phyloP scores from a whole-genome alignment of 2,113 vertebrate species.

The Paradoxurus hermaphroditus region DNA sequence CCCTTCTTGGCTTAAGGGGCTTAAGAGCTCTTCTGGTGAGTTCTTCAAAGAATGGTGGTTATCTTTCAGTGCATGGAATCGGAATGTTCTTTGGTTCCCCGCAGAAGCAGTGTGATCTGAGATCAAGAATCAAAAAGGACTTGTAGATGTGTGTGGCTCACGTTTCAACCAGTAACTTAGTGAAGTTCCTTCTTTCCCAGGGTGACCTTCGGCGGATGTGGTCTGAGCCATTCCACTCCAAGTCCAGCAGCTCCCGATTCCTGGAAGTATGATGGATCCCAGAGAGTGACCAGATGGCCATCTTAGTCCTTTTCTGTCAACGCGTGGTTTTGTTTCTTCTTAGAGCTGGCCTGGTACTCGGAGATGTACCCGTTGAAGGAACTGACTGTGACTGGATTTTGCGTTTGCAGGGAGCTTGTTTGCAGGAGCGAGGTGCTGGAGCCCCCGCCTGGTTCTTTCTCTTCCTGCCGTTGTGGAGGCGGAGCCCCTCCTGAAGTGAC shows the following conservation, averaged over 20 bases:
- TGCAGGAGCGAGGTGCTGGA: conserved; percentile 50
- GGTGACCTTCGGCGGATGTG: conserved; percentile 99
- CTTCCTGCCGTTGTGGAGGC: conserved; percentile 53
- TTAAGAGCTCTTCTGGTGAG: not conserved
- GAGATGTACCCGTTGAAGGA: conserved; percentile 71
- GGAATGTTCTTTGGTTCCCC: not conserved
- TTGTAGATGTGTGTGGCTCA: fast-evolving
- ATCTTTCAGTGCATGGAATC: not conserved
- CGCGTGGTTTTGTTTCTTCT: conserved; percentile 80
- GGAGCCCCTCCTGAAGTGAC: conserved; percentile 72
- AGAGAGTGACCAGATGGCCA: conserved; percentile 76
- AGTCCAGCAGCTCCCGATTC: conserved; percentile 96
- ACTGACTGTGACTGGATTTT: conserved; percentile 74
- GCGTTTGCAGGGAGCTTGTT: not conserved
- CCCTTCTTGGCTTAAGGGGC: not conserved
- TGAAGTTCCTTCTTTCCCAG: conserved; percentile 76
- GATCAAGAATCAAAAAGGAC: not conserved
- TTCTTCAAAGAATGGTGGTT: not conserved
- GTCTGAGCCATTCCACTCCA: conserved; percentile 99
- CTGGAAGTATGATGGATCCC: conserved; percentile 97
- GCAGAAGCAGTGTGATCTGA: not conserved
- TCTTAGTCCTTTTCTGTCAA: conserved; percentile 77
- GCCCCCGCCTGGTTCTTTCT: conserved; percentile 12
- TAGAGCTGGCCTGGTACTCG: conserved; percentile 77
- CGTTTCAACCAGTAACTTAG: not conserved